phyloP scores from a whole-genome alignment of 2,888 invertebrate genomes.

The Amphiduros pacificus region DNA sequence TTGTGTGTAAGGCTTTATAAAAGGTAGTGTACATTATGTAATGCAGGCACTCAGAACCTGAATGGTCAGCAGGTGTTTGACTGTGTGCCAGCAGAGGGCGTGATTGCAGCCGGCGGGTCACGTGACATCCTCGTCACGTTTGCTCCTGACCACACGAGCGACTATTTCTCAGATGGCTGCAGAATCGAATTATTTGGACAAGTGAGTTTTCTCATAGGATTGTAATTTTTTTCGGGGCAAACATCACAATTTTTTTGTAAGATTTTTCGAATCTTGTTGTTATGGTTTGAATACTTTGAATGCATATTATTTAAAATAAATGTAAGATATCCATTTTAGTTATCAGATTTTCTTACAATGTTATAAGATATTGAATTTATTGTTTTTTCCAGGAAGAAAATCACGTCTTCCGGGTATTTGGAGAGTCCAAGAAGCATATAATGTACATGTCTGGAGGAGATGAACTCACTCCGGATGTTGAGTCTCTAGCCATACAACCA shows the following conservation, averaged over 20 bases:
- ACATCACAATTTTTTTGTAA: neutral
- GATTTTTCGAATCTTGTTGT: neutral
- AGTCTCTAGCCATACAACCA: constrained; percentile 46
- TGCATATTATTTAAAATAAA: neutral
- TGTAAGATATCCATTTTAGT: neutral
- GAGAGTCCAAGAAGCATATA: constrained; percentile 45
- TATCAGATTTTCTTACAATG: neutral
- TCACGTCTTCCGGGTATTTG: constrained; percentile 48
- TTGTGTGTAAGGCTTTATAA: too few relatives aligned
- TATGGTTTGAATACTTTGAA: neutral
- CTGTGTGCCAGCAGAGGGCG: constrained; percentile 53
- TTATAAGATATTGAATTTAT: neutral
- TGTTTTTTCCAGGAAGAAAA: constrained; percentile 43
- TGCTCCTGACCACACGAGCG: constrained; percentile 57
- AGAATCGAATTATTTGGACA: constrained; percentile 54
- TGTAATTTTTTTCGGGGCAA: too few relatives aligned
- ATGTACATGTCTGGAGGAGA: constrained; percentile 55
- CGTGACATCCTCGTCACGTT: constrained; percentile 55
- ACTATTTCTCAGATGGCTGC: constrained; percentile 54
- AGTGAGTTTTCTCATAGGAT: constrained; percentile 30
- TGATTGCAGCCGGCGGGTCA: constrained; percentile 45
- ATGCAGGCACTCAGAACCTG: constrained; percentile 54
- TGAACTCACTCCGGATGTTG: constrained; percentile 40
- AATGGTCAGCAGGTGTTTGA: constrained; percentile 59
- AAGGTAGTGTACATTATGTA: too few relatives aligned